Conservation (phyloP, 2,888 invertebrate genomes). For the Lissonota sp. region DNA sequence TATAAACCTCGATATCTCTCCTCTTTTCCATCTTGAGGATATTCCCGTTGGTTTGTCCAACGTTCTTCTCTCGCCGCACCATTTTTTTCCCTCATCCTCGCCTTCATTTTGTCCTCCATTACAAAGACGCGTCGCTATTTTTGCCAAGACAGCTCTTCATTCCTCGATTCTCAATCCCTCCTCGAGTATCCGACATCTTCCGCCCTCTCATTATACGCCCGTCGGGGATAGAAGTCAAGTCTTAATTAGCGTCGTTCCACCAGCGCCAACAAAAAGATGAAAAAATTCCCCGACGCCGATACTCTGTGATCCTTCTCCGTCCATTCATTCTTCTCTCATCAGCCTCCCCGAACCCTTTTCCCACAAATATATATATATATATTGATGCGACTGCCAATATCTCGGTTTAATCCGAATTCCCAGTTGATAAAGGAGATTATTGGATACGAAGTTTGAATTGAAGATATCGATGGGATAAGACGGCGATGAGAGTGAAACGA, state of each 20-base stretch:
- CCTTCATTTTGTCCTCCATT: background rate
- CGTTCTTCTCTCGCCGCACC: conserved; percentile 1
- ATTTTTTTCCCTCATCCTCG: conserved; percentile 10
- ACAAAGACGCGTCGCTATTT: conserved; percentile 29
- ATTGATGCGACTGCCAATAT: background rate
- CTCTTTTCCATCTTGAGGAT: conserved; percentile 7
- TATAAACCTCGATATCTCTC: conserved; percentile 7
- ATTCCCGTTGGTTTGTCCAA: conserved; percentile 20
- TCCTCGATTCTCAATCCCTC: conserved; percentile 15
- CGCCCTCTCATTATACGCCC: no score
- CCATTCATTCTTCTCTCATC: background rate
- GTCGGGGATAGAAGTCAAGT: conserved; percentile 48
- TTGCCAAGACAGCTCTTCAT: conserved; percentile 29
- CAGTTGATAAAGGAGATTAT: conserved; percentile 36
- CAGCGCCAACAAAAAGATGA: background rate
- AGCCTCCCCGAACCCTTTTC: background rate
- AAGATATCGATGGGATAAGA: conserved; percentile 27
- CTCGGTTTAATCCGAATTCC: conserved; percentile 30
- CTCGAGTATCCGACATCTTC: background rate
- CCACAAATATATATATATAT: background rate
- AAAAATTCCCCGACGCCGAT: conserved; percentile 27
- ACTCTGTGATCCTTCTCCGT: conserved; percentile 28
- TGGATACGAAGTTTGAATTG: conserved; percentile 7
- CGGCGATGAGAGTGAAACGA: background rate
- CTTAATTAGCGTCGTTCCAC: conserved; percentile 57